phyloP scores from a whole-genome alignment of 2,888 invertebrate genomes.

The Nomada lathburiana region DNA sequence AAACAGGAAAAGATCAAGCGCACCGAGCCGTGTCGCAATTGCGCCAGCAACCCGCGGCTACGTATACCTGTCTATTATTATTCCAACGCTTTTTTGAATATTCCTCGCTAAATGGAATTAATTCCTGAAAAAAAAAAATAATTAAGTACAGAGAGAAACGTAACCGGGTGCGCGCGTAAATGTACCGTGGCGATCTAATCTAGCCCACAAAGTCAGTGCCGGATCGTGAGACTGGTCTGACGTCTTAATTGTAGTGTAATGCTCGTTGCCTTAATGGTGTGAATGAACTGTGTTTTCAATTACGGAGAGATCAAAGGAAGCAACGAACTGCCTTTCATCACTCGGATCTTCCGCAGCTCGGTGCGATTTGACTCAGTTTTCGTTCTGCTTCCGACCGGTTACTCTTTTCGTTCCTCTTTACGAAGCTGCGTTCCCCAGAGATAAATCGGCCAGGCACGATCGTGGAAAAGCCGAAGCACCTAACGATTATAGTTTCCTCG shows the following conservation, averaged over 20 bases:
- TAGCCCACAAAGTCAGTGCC: slow-evolving; percentile 71
- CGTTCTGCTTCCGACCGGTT: slow-evolving; percentile 23
- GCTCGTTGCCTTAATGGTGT: slow-evolving; percentile 74
- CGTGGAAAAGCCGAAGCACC: slow-evolving; percentile 26
- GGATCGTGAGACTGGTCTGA: slow-evolving; percentile 74
- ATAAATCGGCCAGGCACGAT: slow-evolving; percentile 1
- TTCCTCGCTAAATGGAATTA: slow-evolving; percentile 68
- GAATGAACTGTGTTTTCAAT: slow-evolving; percentile 75
- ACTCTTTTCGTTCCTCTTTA: neutral
- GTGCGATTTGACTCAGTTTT: neutral
- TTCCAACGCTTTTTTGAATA: slow-evolving; percentile 63
- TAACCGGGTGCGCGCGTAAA: slow-evolving; percentile 65
- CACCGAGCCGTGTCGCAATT: slow-evolving; percentile 65
- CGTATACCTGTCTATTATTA: slow-evolving; percentile 57
- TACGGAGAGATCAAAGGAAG: slow-evolving; percentile 72
- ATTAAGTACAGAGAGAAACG: slow-evolving; percentile 66
- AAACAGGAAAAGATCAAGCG: slow-evolving; percentile 63
- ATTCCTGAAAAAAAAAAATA: slow-evolving; percentile 65
- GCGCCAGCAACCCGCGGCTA: slow-evolving; percentile 29
- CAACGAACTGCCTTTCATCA: slow-evolving; percentile 59
- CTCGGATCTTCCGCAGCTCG: slow-evolving; percentile 18
- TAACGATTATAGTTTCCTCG: slow-evolving; percentile 38
- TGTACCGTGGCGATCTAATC: slow-evolving; percentile 73
- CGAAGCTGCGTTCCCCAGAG: neutral
- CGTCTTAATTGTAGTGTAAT: slow-evolving; percentile 75